Evolutionary conservation across 2,113 vertebrate genomes (phyloP), one percentile per base, ranked within the genome.

Genomic region (Piaya cayana): DNA sequence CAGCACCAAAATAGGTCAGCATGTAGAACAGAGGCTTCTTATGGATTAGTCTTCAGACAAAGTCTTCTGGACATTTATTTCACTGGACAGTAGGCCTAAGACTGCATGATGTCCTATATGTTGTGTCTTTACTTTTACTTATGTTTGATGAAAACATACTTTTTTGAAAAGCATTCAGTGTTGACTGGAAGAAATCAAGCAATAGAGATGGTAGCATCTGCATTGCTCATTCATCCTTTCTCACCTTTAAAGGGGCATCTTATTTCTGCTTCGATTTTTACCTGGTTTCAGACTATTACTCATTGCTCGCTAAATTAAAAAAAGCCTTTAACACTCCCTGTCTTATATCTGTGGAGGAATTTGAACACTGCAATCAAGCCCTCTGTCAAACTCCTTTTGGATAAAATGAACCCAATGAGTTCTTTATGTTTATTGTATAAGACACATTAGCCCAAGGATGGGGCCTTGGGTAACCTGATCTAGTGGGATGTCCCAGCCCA

Each of bases 271-370:
- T 89, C 0, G 1, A 59, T 52, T 59, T 49, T 84, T 62, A 76
- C 58, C 67, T 81, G n/a, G 53, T 87, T 93, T 82, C 86, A 62
- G 64, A 60, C 42, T 82, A 18, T 75, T 81, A 81, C 29, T 83
- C 37, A 87, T 91, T 68, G 87, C 50, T 52, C 34, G 62, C 68
- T 32, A 59, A 69, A 72, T 49, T 80, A 22, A 74, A 69, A 88
- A 81, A 71, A 76, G 26, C 45, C 39, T 90, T 85, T 63, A 92
- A n/a, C 36, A 70, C 42, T 74, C 55, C 20, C 2, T 69, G 22
- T 74, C 47, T 90, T 47, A 29, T 70, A 55, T 74, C 59, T 25
- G 23, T 27, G 59, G 32, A 77, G n/a, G 76, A 90, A 93, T 69
- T 80, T 92, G 32, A 36, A 82, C 0, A 0, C n/a, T 72, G 39